Base-by-base conservation (phyloP, 2,113 vertebrate genomes). In the Osmerus mordax region DNA sequence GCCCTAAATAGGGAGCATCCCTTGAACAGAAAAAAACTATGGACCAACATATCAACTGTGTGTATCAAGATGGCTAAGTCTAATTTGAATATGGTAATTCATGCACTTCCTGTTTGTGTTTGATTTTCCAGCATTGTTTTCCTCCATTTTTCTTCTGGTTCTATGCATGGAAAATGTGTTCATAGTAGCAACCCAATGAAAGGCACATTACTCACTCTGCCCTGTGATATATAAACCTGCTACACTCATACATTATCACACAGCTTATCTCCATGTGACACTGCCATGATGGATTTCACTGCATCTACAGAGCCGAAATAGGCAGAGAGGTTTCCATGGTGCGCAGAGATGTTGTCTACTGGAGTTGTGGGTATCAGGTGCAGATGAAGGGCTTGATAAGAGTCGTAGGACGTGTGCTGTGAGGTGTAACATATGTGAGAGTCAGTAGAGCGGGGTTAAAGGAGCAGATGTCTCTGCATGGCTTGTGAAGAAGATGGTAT, bases 1-100 rank as follows among this genome's bases (percentile, higher is more conserved):
- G 66, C 68, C 74, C 18, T 56, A 65, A 73, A 74, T 81, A 73
- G 51, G 66, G 71, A 78, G 54, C 70, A 68, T 67, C 62, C 14
- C 76, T 9, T 69, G 5, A 11, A 5, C 6, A 58, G 19, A 16
- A 58, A 58, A 14, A 58, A 32, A 56, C 21, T 62, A 15, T 2
- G 23, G 14, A 62, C 21, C 60, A 28, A 2, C 13, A 60, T 23
- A 29, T 62, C 23, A 25, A 62, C 28, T 25, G 28, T 23, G 3
- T 60, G 15, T 16, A 16, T 63, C 32, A 65, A 18, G 13, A 23
- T 47, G 18, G 9, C 13, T 25, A 36, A 65, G 62, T 29, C 1
- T n/a, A 3, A n/a, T 36, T 47, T 65, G 2, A 36, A 41, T 36
- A n/a, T 36, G 32, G 18, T 36, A 12, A 41, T 65, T 36, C 18